Evolutionary conservation across 2,113 vertebrate species (phyloP).

Genomic region (Cairina moschata): DNA sequence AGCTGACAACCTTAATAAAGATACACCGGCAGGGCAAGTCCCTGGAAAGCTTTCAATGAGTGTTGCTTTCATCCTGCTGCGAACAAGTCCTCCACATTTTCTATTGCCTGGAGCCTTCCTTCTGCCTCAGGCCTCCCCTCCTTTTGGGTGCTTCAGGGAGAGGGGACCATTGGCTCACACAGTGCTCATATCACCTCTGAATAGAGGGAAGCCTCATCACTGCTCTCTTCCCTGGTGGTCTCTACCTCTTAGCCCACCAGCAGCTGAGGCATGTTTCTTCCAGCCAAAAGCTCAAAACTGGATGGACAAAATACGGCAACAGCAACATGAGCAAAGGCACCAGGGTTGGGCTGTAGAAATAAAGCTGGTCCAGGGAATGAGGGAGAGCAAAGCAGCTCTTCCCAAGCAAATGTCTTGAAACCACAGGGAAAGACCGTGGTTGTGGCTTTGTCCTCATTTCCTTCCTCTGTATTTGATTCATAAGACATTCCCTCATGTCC

Average conservation of each 20-base stretch:
- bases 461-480: background rate
- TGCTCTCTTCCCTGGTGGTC: background rate
- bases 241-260: background rate
- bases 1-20: background rate
- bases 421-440: background rate
- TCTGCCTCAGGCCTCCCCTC: background rate
- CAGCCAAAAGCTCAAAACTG: background rate
- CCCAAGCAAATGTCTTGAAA: background rate
- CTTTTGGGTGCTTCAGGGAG: background rate
- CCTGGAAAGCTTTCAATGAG: conserved; percentile 7
- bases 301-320: background rate
- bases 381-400: background rate
- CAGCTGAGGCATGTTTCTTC: background rate
- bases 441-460: background rate
- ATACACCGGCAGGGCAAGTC: background rate
- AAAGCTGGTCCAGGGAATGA: background rate
- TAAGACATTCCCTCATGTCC: background rate
- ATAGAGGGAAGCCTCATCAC: background rate
- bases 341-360: background rate
- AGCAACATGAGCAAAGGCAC: background rate
- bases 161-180: background rate
- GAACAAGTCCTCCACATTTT: background rate
- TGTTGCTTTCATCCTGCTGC: background rate
- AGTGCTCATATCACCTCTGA: background rate
- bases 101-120: background rate